phyloP scores from a whole-genome alignment of 2,888 invertebrate species.

The Eupithecia pulchellata region DNA sequence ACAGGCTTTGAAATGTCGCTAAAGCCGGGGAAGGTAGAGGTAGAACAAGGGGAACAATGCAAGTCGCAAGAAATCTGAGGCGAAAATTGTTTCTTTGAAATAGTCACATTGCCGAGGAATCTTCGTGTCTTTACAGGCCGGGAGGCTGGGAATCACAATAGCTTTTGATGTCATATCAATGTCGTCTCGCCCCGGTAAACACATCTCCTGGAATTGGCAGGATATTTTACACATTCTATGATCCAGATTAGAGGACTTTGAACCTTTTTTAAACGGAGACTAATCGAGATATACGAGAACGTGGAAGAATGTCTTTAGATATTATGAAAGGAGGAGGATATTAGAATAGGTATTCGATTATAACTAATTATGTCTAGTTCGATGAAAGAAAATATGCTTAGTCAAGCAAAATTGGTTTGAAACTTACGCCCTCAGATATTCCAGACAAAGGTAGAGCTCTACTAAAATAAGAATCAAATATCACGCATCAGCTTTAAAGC shows the following conservation, averaged over 20 bases:
- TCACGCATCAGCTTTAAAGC: slow-evolving; percentile 19
- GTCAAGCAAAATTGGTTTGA: not conserved
- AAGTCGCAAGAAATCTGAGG: not conserved
- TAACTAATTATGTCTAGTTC: not conserved
- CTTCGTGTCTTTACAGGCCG: not conserved
- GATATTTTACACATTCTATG: slow-evolving; percentile 24
- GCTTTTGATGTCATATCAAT: slow-evolving; percentile 34
- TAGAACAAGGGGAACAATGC: too few relatives aligned
- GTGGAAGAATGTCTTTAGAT: not conserved
- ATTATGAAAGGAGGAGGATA: not conserved
- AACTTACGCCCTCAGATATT: not conserved
- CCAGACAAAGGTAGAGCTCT: slow-evolving; percentile 4
- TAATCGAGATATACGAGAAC: too few relatives aligned
- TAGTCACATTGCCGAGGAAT: not conserved
- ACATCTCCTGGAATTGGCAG: slow-evolving; percentile 28
- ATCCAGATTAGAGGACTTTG: not conserved
- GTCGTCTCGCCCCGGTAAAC: slow-evolving; percentile 28
- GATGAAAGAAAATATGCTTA: not conserved
- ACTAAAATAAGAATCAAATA: slow-evolving; percentile 17
- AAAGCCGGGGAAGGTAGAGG: not conserved
- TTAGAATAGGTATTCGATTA: not conserved
- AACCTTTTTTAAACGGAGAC: not conserved
- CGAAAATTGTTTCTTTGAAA: slow-evolving; percentile 12
- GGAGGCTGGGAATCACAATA: slow-evolving; percentile 26
- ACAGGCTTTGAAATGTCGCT: slow-evolving; percentile 14